A percentile compares a stretch with the other conserved stretches of the same genome.
Evolutionary conservation across 2,797 vertebrate genomes (phyloP).

Genomic region (Scleropages formosus): DNA sequence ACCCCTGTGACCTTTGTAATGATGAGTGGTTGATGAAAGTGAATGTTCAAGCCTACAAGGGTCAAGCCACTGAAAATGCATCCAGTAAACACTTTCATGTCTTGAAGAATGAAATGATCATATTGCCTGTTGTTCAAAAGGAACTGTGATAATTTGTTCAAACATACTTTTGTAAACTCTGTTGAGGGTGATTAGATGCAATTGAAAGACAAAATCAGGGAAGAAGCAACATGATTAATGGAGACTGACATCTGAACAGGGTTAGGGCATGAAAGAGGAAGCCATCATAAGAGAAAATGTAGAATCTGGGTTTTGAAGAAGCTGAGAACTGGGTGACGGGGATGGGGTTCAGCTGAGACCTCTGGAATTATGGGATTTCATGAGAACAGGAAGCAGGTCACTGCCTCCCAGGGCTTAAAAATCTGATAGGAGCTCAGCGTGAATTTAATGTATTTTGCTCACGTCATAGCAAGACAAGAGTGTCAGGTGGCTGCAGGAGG

Average conservation of each 20-base stretch:
- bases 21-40: no score
- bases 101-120: background rate
- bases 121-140: background rate
- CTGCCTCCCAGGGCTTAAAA: slow-evolving; percentile 20
- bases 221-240: background rate
- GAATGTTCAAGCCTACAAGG: no score
- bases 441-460: slow-evolving; percentile 20
- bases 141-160: background rate
- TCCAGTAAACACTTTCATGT: no score
- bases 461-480: slow-evolving; percentile 36
- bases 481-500: slow-evolving; percentile 17
- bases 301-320: slow-evolving; percentile 17
- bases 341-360: slow-evolving; percentile 23
- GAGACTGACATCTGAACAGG: no score
- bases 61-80: no score
- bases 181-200: no score
- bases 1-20: no score
- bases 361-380: slow-evolving; percentile 8
- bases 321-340: background rate
- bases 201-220: background rate
- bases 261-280: slow-evolving; percentile 8
- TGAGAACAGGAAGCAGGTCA: background rate
- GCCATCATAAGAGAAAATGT: slow-evolving; percentile 25
- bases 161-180: background rate
- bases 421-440: slow-evolving; percentile 18